Base-by-base conservation (phyloP, 2,113 vertebrate species). In the Sigmodon hispidus region DNA sequence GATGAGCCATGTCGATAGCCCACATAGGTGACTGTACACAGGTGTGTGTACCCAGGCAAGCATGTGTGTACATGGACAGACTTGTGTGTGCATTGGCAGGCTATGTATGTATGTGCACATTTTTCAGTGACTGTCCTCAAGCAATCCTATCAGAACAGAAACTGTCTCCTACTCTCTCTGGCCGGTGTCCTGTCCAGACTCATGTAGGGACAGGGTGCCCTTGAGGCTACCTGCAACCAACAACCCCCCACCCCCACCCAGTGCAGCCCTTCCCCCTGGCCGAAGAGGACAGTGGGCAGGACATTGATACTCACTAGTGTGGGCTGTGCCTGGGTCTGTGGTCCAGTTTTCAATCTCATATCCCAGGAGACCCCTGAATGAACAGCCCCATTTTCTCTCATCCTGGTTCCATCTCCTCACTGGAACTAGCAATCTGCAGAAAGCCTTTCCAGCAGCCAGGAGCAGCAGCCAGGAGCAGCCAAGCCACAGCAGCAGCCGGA, bases 341-440 rank as follows among this genome's bases (percentile, higher is more conserved):
- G 72, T 45, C 40, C 55, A 12, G 45, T 63, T 17, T 73, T 63
- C 52, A 12, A 36, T 76, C 52, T 40, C 1, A 3, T 6, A 12
- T 50, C 65, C 65, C 0, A 0, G 2, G 88, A 34, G 65, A 17
- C 70, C 75, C 11, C 0, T 0, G 43, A 9, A 2, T 4, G 16
- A 3, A 52, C 10, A 17, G 93, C 77, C 69, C 57, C 43, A 50
- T 72, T 50, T 59, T 8, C 63, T 84, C 26, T 77, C 81, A 34
- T 67, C 77, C 7, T 4, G 36, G 52, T 63, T 57, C 83, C 6
- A 1, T 55, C 43, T 92, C 52, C 73, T 36, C 13, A 19, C 61
- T 4, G 87, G 89, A 85, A 72, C 11, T 80, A 76, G 31, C 93
- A 50, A 76, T 81, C 94, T 96, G 94, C 92, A 84, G 95, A 91